These are phyloP conservation scores for Eupsilia transversa DNA, from an alignment of 2,888 invertebrate species.

Conservation along the genomic window DNA sequence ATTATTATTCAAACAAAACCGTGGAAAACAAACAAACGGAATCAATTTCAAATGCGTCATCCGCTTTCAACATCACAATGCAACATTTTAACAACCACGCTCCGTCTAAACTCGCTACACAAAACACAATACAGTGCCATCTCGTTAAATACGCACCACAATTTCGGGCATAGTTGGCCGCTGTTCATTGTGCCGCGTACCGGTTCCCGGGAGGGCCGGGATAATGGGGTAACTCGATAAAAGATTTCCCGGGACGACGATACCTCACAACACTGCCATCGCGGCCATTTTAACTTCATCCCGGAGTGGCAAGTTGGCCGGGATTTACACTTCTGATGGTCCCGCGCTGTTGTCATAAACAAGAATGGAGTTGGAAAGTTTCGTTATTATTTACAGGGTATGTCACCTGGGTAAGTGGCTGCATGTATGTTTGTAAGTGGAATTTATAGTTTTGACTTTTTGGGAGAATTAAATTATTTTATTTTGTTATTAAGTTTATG, in stretches of 20 bases:
- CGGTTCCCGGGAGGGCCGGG: constrained; percentile 63
- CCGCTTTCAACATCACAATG: constrained; percentile 2
- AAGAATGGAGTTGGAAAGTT: constrained; percentile 53
- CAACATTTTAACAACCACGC: constrained; percentile 1
- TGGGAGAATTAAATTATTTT: not conserved
- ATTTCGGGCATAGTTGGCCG: constrained; percentile 60
- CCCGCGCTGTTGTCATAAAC: constrained; percentile 66
- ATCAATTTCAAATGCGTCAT: constrained; percentile 8
- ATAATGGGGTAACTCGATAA: constrained; percentile 88
- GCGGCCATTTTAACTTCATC: constrained; percentile 70
- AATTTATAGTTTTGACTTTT: constrained; percentile 18
- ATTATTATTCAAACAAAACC: not conserved
- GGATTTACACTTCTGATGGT: constrained; percentile 66
- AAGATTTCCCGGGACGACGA: constrained; percentile 86
- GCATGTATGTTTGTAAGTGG: constrained; percentile 24
- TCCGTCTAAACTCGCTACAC: constrained; percentile 24
- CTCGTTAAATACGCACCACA: constrained; percentile 62
- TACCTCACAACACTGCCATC: constrained; percentile 74
- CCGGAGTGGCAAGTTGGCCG: constrained; percentile 68
- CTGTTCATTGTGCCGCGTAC: constrained; percentile 61
- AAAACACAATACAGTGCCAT: constrained; percentile 43
- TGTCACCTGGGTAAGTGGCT: constrained; percentile 42
- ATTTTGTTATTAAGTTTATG: no score
- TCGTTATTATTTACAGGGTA: constrained; percentile 50
- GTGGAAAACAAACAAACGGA: not conserved